These are phyloP conservation scores for Cyprichromis sp. DNA, from an alignment of 2,113 vertebrate species.

Conservation along the genomic window DNA sequence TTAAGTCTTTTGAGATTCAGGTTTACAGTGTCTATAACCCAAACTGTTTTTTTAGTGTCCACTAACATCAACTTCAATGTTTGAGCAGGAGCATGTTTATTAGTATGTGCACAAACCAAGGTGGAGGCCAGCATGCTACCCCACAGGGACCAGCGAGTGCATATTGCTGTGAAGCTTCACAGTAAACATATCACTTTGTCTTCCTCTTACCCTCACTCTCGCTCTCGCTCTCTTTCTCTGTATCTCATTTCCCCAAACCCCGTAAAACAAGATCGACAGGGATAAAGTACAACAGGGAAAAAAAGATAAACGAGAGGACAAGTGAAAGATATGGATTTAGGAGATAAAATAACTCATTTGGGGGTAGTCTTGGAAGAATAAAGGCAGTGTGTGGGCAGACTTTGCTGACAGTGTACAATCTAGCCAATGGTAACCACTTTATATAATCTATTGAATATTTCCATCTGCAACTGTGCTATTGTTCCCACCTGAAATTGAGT, in stretches of 20 bases:
- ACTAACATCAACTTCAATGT: background rate
- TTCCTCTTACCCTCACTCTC: background rate
- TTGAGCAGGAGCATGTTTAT: slow-evolving; percentile 12
- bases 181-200: slow-evolving; percentile 47
- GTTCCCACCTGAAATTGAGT: slow-evolving; percentile 12
- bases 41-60: background rate
- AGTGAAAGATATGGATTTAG: slow-evolving; percentile 40
- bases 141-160: slow-evolving; percentile 12
- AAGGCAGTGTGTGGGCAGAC: slow-evolving; percentile 22
- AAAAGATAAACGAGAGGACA: slow-evolving; percentile 50
- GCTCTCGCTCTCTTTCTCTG: background rate
- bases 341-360: slow-evolving; percentile 58
- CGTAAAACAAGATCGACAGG: slow-evolving; percentile 52
- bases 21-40: background rate
- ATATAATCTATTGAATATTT: slow-evolving; percentile 32
- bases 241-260: slow-evolving; percentile 58
- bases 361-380: slow-evolving; percentile 22
- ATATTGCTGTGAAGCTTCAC: slow-evolving; percentile 8
- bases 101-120: slow-evolving; percentile 26
- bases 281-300: slow-evolving; percentile 47
- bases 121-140: slow-evolving; percentile 37
- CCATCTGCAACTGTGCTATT: background rate
- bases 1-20: background rate
- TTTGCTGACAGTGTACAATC: slow-evolving; percentile 9
- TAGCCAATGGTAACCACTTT: background rate